Evolutionary conservation across 2,113 vertebrate genomes (phyloP), one percentile per base, ranked within the genome.

Genomic region (Sphyrna mokarran): DNA sequence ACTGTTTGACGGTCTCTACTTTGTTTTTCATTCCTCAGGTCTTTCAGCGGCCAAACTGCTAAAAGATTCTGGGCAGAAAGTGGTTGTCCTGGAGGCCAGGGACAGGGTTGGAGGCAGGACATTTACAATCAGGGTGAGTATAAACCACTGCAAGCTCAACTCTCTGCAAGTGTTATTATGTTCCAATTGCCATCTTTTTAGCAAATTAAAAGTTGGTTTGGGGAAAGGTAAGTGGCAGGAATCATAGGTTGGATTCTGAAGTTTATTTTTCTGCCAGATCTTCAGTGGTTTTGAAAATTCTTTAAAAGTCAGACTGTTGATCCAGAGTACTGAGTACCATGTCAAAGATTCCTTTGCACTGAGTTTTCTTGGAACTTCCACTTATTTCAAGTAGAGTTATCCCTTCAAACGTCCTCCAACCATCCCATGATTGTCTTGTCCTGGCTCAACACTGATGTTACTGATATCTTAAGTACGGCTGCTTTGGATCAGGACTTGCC

Each of bases 41-140:
- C 97, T 99, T 95, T 98, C 98, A 96, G 99, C 99, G 96, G 99
- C 99, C 26, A 99, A 99, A 96, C 97, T 99, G 76, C 96, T 99
- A 95, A 97, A 98, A 96, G 97, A 98, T 33, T 98, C 96, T n/a
- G 99, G 98, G 66, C 97, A 99, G 96, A 98, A 96, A 69, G 98
- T 99, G 22, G 97, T 99, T 1, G 96, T 99, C 95, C 96, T 99
- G 97, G 99, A 99, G 97, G 99, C 99, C 95, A 98, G 98, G 95
- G 97, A 99, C 96, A 98, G 99, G 5, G 99, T 99, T 87, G 99
- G 99, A 95, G 99, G 99, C 96, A 98, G 99, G 96, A 99, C 99
- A 96, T 99, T 98, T 96, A 99, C 99, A 0, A 95, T 97, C 48
- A 98, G 97, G 98, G 99, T 99, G 97, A 98, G 97, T 96, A 70